Evolutionary conservation across 2,113 vertebrate genomes (phyloP).

Genomic region (Erythrocebus patas): DNA sequence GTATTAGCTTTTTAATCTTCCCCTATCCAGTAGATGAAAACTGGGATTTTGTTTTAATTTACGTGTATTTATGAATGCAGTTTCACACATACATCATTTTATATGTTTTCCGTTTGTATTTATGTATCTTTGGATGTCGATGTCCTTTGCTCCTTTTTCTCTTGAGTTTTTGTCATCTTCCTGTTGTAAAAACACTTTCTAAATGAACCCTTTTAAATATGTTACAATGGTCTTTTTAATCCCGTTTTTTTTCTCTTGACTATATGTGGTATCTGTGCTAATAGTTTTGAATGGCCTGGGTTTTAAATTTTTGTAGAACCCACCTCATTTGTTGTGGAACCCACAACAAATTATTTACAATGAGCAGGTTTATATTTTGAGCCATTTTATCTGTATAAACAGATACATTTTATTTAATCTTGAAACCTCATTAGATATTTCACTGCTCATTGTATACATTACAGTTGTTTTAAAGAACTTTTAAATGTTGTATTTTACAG

Average conservation of each 20-base stretch:
- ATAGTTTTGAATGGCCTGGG: neutral
- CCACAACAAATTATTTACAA: neutral
- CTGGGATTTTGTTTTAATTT: conserved; percentile 6
- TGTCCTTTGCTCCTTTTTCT: conserved; percentile 13
- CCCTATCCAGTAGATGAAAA: neutral
- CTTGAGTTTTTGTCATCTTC: neutral
- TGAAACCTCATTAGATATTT: neutral
- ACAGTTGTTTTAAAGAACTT: conserved; percentile 52
- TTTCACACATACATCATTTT: neutral
- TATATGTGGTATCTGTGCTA: neutral
- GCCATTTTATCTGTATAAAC: neutral
- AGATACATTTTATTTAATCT: neutral
- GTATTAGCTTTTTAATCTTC: neutral
- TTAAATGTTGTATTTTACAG: conserved; percentile 80
- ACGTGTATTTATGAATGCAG: neutral
- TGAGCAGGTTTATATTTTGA: neutral
- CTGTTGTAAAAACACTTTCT: conserved; percentile 16
- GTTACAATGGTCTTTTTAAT: neutral
- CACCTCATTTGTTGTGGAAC: neutral
- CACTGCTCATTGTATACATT: neutral
- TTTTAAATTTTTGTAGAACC: conserved; percentile 9
- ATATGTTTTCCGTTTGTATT: neutral
- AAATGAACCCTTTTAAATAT: neutral
- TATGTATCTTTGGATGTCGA: neutral
- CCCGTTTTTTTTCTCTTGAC: neutral